Evolutionary conservation across 2,888 invertebrate genomes (phyloP).

Genomic region (Pandemis cinnamomeana): DNA sequence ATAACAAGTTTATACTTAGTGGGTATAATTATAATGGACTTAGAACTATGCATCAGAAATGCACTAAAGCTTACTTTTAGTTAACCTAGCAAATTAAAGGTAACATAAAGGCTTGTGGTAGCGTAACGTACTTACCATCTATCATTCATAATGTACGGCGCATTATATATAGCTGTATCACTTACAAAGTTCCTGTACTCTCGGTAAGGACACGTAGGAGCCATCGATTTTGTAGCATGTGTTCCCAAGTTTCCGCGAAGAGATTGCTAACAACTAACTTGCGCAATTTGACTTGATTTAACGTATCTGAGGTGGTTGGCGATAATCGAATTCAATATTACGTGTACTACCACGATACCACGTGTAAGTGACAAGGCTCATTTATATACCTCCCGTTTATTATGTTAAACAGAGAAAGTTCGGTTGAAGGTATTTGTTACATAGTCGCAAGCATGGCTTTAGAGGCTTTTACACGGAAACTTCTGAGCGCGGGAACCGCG

Average conservation of each 20-base stretch:
- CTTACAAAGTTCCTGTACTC: conserved; percentile 17
- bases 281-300: conserved; percentile 29
- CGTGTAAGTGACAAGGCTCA: neutral
- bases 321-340: neutral
- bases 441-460: no score
- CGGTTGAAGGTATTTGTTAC: no score
- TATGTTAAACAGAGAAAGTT: neutral
- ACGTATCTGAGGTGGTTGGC: conserved; percentile 2
- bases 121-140: neutral
- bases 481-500: no score
- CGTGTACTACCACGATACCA: neutral
- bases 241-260: conserved; percentile 16
- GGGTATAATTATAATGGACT: no score
- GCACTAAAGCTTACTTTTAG: no score
- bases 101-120: neutral
- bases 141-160: neutral
- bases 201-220: conserved; percentile 7
- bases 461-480: no score
- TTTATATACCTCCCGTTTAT: neutral
- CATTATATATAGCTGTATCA: neutral
- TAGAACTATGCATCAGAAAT: no score
- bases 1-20: no score
- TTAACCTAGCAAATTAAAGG: neutral
- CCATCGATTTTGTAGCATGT: conserved; percentile 29
- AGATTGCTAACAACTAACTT: conserved; percentile 29